These are phyloP conservation scores for Cistogaster globosa DNA, from an alignment of 2,888 invertebrate species.

Conservation along the genomic window DNA sequence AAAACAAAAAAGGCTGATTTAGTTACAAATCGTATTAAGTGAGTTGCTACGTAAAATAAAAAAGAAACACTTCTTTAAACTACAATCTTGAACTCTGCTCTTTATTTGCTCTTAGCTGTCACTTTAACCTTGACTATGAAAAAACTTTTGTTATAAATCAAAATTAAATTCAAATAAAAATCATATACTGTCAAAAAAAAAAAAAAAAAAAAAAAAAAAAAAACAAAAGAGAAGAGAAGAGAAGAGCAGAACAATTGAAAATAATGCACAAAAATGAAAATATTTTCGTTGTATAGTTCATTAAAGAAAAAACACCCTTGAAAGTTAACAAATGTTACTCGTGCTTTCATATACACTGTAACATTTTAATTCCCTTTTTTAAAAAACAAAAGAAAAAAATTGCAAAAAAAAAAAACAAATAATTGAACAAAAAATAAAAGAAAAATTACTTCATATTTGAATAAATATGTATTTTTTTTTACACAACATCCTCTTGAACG, in stretches of 20 bases:
- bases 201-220: neutral
- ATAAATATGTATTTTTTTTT: too few species aligned
- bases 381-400: slow-evolving; percentile 39
- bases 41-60: neutral
- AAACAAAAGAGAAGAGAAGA: too few species aligned
- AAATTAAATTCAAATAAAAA: slow-evolving; percentile 52
- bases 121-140: neutral
- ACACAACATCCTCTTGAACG: too few species aligned
- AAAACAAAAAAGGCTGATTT: too few species aligned
- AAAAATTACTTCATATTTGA: too few species aligned
- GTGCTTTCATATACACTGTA: neutral
- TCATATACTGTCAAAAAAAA: slow-evolving; percentile 19
- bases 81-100: neutral
- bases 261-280: slow-evolving; percentile 11
- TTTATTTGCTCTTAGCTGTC: neutral
- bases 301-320: neutral
- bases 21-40: too few species aligned
- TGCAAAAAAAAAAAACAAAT: neutral
- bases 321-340: slow-evolving; percentile 8
- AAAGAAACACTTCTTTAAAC: too few species aligned
- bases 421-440: slow-evolving; percentile 26
- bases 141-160: slow-evolving; percentile 36
- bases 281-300: slow-evolving; percentile 28
- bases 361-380: slow-evolving; percentile 2
- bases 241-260: neutral